Evolutionary conservation across 2,113 vertebrate genomes (phyloP).

Genomic region (Trematocara variabile): DNA sequence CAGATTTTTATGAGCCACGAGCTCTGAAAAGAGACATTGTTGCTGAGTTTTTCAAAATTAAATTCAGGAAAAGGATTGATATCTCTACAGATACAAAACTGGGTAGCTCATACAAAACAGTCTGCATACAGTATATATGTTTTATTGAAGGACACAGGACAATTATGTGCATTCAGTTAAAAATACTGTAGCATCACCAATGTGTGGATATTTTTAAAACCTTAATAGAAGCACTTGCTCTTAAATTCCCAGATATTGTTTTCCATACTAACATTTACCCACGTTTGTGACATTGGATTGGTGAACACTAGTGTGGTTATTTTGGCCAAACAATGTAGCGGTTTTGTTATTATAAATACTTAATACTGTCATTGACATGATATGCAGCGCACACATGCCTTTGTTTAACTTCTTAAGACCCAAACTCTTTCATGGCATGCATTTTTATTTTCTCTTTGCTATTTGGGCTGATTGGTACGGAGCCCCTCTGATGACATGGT

Average conservation of each 20-base stretch:
- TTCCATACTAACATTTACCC: neutral
- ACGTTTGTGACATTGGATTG: neutral
- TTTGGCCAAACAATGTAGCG: neutral
- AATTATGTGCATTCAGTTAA: neutral
- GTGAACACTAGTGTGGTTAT: neutral
- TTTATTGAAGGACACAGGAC: neutral
- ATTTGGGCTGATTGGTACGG: neutral
- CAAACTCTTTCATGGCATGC: neutral
- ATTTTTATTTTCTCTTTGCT: neutral
- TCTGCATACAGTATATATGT: neutral
- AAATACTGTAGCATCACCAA: rapidly evolving
- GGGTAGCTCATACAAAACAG: neutral
- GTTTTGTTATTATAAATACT: neutral
- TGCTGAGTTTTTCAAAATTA: neutral
- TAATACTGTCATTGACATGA: neutral
- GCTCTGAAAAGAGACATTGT: neutral
- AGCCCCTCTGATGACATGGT: no score
- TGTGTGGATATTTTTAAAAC: neutral
- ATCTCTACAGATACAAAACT: rapidly evolving
- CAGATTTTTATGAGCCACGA: neutral
- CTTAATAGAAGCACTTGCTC: neutral
- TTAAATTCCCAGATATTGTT: neutral
- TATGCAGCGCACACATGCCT: neutral
- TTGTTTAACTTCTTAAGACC: neutral
- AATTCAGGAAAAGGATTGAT: neutral